A percentile compares a stretch with the other conserved stretches of the same genome.
Conservation (phyloP, 35 echinoderm and acorn worm species). For the Anneissia japonica region DNA sequence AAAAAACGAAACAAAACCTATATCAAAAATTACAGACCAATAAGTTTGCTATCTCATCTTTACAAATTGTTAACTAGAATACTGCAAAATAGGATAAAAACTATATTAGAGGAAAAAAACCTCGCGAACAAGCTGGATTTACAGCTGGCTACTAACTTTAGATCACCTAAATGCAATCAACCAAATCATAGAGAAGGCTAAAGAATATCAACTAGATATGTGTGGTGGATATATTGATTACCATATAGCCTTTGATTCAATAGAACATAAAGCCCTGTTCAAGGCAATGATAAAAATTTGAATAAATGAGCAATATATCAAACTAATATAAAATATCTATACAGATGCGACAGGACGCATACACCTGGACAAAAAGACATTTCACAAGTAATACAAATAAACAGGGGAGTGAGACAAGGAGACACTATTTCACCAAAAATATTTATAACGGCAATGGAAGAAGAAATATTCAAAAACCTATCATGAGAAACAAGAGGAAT, state of each 20-base stretch:
- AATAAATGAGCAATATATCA: neutral
- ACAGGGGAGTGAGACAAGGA: conserved; percentile 15
- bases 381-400: neutral
- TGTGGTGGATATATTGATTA: too few relatives aligned
- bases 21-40: too few relatives aligned
- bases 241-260: neutral
- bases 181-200: too few relatives aligned
- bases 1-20: too few relatives aligned
- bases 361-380: neutral
- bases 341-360: conserved; percentile 9
- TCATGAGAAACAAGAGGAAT: neutral
- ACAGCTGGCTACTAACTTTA: too few relatives aligned
- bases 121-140: too few relatives aligned
- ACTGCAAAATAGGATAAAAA: too few relatives aligned
- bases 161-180: too few relatives aligned
- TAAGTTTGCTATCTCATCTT: too few relatives aligned
- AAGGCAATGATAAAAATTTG: neutral
- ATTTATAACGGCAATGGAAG: neutral
- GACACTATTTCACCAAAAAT: conserved; percentile 33
- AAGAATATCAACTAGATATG: too few relatives aligned
- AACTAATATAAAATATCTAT: conserved; percentile 2
- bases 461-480: neutral
- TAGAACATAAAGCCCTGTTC: neutral
- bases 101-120: too few relatives aligned
- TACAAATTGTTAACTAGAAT: too few relatives aligned